Evolutionary conservation across 2,888 invertebrate genomes (phyloP).

Genomic region (Choreutis nemorana): DNA sequence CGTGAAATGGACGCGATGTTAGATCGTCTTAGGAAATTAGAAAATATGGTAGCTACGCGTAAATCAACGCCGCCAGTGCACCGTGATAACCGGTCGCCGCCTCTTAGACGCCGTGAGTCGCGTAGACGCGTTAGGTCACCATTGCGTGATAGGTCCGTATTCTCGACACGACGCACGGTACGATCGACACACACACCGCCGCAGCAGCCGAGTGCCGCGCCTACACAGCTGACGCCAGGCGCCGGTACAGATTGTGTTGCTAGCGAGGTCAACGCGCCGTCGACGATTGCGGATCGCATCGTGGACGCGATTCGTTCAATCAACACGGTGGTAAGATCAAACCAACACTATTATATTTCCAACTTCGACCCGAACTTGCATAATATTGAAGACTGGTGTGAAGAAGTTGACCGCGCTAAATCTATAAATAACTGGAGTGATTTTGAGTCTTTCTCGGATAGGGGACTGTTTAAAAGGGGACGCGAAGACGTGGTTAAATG

Average conservation of each 20-base stretch:
- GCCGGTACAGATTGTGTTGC: neutral
- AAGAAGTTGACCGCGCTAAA: constrained; percentile 2
- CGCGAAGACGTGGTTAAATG: constrained; percentile 1
- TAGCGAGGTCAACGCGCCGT: too few species aligned
- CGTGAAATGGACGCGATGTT: neutral
- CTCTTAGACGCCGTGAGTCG: neutral
- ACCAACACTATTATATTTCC: too few species aligned
- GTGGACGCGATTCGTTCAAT: neutral
- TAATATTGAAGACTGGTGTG: constrained; percentile 1
- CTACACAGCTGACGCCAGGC: neutral
- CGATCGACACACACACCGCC: neutral
- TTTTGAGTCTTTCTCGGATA: neutral
- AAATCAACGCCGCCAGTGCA: neutral
- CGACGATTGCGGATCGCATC: neutral
- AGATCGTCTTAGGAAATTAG: neutral
- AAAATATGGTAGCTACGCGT: neutral
- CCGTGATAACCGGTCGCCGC: neutral
- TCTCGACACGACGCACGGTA: neutral
- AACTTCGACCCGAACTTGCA: too few species aligned
- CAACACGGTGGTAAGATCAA: neutral
- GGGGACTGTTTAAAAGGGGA: constrained; percentile 3
- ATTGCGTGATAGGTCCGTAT: neutral
- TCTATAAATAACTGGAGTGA: neutral
- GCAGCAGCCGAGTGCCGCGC: neutral
- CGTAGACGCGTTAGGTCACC: neutral